Evolutionary conservation across 2,797 vertebrate genomes (phyloP).

Genomic region (Mormyrus hasselquistii): DNA sequence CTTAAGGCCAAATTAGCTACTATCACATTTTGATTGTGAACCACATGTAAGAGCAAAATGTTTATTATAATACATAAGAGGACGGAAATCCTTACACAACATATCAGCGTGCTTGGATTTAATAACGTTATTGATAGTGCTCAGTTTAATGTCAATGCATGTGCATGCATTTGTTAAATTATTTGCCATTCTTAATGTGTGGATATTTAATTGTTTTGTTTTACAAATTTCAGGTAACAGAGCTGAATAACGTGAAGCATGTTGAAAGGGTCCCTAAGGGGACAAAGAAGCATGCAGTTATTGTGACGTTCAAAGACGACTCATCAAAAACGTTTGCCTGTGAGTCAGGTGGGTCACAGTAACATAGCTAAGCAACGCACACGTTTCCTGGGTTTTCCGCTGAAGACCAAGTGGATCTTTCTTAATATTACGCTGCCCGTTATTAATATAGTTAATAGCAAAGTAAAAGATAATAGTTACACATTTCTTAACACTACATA

Average conservation of each 20-base stretch:
- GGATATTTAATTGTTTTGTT: neutral
- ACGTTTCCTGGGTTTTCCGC: neutral
- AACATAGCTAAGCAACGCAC: neutral
- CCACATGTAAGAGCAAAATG: neutral
- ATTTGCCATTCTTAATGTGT: neutral
- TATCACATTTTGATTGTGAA: neutral
- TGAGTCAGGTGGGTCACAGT: conserved; percentile 64
- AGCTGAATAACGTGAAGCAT: conserved; percentile 67
- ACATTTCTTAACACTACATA: neutral
- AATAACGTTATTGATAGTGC: neutral
- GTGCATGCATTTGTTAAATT: neutral
- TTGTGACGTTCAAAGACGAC: conserved; percentile 65
- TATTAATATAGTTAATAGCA: neutral
- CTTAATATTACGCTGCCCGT: neutral
- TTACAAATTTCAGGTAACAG: conserved; percentile 59
- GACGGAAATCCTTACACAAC: neutral
- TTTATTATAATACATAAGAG: neutral
- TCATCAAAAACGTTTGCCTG: conserved; percentile 71
- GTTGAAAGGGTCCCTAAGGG: conserved; percentile 60
- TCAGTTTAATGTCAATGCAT: neutral
- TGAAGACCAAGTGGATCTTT: neutral
- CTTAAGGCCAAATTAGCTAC: neutral
- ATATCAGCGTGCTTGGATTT: neutral
- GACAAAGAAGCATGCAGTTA: conserved; percentile 68
- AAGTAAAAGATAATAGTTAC: neutral